phyloP scores from a whole-genome alignment of 2,888 invertebrate species.

The Cremastinae sp. region DNA sequence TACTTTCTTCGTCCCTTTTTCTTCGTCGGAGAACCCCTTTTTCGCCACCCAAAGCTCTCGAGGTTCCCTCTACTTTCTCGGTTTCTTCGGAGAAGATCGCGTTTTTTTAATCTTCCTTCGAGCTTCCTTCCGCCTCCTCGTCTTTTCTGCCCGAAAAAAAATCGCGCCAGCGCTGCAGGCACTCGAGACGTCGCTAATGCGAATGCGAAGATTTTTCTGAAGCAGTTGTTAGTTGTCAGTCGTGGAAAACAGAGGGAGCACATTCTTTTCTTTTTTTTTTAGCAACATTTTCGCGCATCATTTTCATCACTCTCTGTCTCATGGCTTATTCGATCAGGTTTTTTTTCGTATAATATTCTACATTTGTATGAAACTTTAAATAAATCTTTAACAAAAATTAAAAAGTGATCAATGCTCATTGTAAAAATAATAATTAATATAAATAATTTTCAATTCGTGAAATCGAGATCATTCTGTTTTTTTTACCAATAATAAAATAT shows the following conservation, averaged over 20 bases:
- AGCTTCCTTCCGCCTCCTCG: slow-evolving; percentile 40
- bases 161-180: slow-evolving; percentile 6
- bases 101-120: slow-evolving; percentile 28
- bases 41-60: slow-evolving; percentile 32
- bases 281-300: not conserved
- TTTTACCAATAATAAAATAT: too few species aligned
- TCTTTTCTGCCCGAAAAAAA: slow-evolving; percentile 6
- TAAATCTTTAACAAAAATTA: too few species aligned
- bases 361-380: too few species aligned
- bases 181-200: slow-evolving; percentile 47
- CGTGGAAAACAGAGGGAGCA: slow-evolving; percentile 1
- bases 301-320: too few species aligned
- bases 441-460: too few species aligned
- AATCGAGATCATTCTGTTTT: too few species aligned
- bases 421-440: too few species aligned
- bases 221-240: not conserved
- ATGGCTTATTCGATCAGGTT: too few species aligned
- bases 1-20: slow-evolving; percentile 16
- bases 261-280: not conserved
- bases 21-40: slow-evolving; percentile 29
- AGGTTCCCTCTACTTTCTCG: slow-evolving; percentile 26
- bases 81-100: slow-evolving; percentile 36
- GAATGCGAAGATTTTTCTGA: slow-evolving; percentile 16
- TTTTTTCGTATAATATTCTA: too few species aligned
- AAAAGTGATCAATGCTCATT: too few species aligned